Evolutionary conservation across 2,797 vertebrate genomes (phyloP), one percentile per base, ranked within the genome.

Genomic region (Austrolebias charrua): DNA sequence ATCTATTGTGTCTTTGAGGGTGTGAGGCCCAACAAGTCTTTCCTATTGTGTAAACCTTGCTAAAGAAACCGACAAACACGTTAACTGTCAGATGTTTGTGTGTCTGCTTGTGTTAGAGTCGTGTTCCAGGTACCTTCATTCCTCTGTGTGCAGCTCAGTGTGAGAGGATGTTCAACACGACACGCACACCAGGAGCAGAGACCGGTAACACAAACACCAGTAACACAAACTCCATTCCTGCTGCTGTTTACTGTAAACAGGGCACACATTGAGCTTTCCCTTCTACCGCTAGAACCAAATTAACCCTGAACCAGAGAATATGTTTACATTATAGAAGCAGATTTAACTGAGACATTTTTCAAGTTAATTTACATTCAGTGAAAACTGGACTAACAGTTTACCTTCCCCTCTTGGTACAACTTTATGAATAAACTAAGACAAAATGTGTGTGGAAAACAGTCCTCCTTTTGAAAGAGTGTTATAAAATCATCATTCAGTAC

Each of bases 101-200:
- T 66, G 6, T 65, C 0, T 66, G 31, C 8, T 0, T 73, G 44
- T 61, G 6, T 51, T 68, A 95, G 94, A 93, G 82, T 84, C 91
- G 90, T 64, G 82, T 94, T 66, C 94, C 93, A 6, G 92, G 92
- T 50, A 94, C 93, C 0, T 86, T 92, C 53, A 91, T 95, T 63
- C 94, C 93, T 16, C 85, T 95, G 71, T 96, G 95, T 86, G 94
- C 95, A 0, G 93, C 95, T 49, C 95, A 96, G 85, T 96, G 87
- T 62, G 95, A 96, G 81, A 91, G 92, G 64, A 93, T 95, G 87
- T 96, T 96, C 88, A 96, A 96, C 87, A 95, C 95, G 55, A 95
- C 93, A 0, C 92, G 95, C 49, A 88, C 91, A 6, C 95, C 95
- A 0, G 95, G 94, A 84, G 49, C 73, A 0, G 92, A 93, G 58